Percentiles rank a stretch among this genome's conserved stretches.
Evolutionary conservation across 2,797 vertebrate genomes (phyloP).

Genomic region (Miichthys miiuy): DNA sequence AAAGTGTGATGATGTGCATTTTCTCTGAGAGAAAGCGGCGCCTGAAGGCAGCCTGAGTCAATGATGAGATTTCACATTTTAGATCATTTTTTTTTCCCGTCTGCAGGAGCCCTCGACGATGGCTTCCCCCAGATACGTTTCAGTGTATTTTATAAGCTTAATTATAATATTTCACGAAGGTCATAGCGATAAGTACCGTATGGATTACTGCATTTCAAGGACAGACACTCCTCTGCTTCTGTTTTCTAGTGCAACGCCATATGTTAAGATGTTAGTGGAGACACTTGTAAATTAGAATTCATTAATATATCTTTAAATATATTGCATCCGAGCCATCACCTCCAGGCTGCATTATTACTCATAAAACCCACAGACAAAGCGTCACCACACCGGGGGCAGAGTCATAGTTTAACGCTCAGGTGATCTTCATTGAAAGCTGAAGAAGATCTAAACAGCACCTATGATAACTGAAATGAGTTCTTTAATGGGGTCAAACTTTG

Average conservation of each 20-base stretch:
- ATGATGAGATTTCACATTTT: conserved; percentile 57
- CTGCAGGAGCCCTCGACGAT: conserved; percentile 23
- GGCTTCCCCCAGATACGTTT: conserved; percentile 33
- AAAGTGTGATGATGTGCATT: conserved; percentile 25
- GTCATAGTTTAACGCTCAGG: conserved; percentile 60
- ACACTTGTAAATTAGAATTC: conserved; percentile 59
- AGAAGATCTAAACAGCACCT: conserved; percentile 51
- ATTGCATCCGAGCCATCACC: conserved; percentile 55
- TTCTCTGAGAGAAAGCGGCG: conserved; percentile 37
- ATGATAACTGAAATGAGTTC: conserved; percentile 49
- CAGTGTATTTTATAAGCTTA: conserved; percentile 45
- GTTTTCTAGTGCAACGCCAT: conserved; percentile 32
- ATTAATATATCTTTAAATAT: conserved; percentile 59
- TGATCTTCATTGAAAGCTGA: conserved; percentile 57
- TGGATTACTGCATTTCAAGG: conserved; percentile 47
- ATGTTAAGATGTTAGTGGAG: conserved; percentile 57
- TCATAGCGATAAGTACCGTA: conserved; percentile 25
- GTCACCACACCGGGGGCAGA: conserved; percentile 31
- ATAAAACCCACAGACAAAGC: conserved; percentile 66
- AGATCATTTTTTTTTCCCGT: conserved; percentile 29
- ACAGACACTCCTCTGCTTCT: conserved; percentile 1
- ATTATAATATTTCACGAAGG: conserved; percentile 44
- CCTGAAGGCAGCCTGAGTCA: conserved; percentile 53
- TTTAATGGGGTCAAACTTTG: conserved; percentile 59
- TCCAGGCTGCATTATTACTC: conserved; percentile 58